Base-by-base conservation (phyloP, 2,888 invertebrate genomes). In the Diplolepis rosae region DNA sequence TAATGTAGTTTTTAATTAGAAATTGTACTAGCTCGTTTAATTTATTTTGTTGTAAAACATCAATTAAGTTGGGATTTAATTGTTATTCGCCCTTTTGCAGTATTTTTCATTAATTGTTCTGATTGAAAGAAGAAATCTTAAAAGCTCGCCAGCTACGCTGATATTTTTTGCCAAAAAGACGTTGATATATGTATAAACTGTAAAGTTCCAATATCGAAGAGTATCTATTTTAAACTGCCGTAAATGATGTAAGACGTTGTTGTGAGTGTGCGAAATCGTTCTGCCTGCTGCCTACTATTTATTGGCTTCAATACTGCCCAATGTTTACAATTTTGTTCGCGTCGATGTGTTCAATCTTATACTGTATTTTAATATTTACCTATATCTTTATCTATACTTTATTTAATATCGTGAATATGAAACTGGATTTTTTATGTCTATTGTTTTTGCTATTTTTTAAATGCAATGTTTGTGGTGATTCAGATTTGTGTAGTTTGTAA, bases 301-400 rank as follows among this genome's bases (percentile, higher is more conserved):
- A 18, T 27, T 27, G 30, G 65, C 65, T 65, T 68, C 30, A 18
- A 39, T 54, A 50, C 65, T 66, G 52, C 66, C 66, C 24, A 69
- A 54, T 70, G 27, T 70, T 42, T 42, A 39, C 50, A 52, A 70
- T 65, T 69, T 71, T 71, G 32, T 61, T 68, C 35, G 42, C 52
- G 9, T 66, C 68, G 13, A 22, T 54, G 51, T 61, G 52, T 74
- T 50, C 65, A 68, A 69, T 24, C 51, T 39, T 74, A 56, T 51
- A n/a, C n/a, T 69, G 54, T 61, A 48, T 28, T 65, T 61, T 50
- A 51, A 35, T 45, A 42, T 56, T 39, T 45, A n/a, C n/a, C n/a
- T n/a, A n/a, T n/a, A n/a, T n/a, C n/a, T n/a, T 15, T 42, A 42
- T n/a, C n/a, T 42, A 42, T 4, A 15, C 11, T 15, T 42, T 42